Conservation (phyloP, 2,797 vertebrate genomes). For the Eulemur coronatus region DNA sequence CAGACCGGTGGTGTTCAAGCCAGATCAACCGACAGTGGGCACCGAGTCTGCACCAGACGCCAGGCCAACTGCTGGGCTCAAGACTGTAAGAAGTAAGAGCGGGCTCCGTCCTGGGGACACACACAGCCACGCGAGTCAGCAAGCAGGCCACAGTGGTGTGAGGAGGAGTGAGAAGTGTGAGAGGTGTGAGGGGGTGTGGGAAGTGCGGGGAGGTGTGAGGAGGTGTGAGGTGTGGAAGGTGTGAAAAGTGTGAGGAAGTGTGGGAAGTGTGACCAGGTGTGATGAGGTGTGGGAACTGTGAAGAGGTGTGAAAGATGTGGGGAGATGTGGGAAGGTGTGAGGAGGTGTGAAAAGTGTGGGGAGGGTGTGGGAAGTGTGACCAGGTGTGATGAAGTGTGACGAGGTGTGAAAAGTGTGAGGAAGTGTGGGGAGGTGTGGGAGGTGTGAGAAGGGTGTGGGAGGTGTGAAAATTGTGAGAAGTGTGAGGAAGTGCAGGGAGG, state of each 20-base stretch:
- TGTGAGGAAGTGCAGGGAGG: neutral
- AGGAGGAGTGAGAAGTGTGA: too few relatives aligned
- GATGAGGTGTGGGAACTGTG: too few relatives aligned
- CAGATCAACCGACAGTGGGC: neutral
- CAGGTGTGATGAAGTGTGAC: too few relatives aligned
- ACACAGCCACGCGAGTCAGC: neutral
- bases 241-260: rapidly evolving
- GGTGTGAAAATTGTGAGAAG: too few relatives aligned
- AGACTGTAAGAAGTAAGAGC: neutral
- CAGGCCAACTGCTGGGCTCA: too few relatives aligned
- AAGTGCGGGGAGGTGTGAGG: neutral
- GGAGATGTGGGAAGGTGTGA: too few relatives aligned
- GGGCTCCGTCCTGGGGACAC: neutral
- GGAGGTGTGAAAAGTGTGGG: neutral
- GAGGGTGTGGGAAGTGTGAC: rapidly evolving
- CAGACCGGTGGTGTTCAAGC: neutral
- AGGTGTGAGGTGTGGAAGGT: rapidly evolving
- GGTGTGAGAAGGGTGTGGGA: too few relatives aligned
- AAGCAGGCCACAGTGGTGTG: too few relatives aligned
- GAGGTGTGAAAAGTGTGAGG: neutral
- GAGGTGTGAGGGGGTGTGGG: too few relatives aligned
- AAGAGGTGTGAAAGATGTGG: too few relatives aligned
- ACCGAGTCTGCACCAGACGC: neutral
- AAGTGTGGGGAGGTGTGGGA: neutral
- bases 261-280: too few relatives aligned